Conservation (phyloP, 2,888 invertebrate species). For the Lottia scabra region DNA sequence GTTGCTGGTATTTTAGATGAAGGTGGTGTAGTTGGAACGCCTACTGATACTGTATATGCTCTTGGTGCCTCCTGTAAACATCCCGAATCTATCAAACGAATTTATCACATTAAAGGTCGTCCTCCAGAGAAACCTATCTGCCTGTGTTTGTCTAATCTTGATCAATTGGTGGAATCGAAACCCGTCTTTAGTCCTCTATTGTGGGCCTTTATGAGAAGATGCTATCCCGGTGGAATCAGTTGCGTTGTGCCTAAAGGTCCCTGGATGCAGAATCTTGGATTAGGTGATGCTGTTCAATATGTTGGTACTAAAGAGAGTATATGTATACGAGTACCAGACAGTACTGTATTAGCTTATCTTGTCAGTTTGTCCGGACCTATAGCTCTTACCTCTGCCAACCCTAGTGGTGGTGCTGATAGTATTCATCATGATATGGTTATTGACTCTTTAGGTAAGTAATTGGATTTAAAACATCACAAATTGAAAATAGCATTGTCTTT, state of each 20-base stretch:
- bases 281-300: conserved; percentile 33
- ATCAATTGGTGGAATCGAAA: conserved; percentile 40
- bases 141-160: conserved; percentile 47
- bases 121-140: conserved; percentile 54
- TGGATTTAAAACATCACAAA: too few relatives aligned
- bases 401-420: conserved; percentile 49
- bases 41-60: conserved; percentile 53
- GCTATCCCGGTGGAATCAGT: conserved; percentile 50
- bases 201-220: conserved; percentile 46
- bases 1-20: conserved; percentile 39
- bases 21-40: conserved; percentile 44
- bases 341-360: conserved; percentile 45
- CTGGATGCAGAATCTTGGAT: conserved; percentile 40
- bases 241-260: conserved; percentile 48
- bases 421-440: conserved; percentile 49
- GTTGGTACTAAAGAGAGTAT: conserved; percentile 47
- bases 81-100: conserved; percentile 42
- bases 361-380: conserved; percentile 45
- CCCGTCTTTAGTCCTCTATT: conserved; percentile 43
- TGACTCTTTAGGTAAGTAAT: conserved; percentile 40
- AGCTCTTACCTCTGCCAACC: conserved; percentile 49
- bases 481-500: too few relatives aligned
- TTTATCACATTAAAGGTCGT: conserved; percentile 48
- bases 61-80: conserved; percentile 46
- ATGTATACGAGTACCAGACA: conserved; percentile 49